These are phyloP conservation scores for Condylostylus longicornis DNA, from an alignment of 1,140 invertebrate genomes.

Conservation along the genomic window DNA sequence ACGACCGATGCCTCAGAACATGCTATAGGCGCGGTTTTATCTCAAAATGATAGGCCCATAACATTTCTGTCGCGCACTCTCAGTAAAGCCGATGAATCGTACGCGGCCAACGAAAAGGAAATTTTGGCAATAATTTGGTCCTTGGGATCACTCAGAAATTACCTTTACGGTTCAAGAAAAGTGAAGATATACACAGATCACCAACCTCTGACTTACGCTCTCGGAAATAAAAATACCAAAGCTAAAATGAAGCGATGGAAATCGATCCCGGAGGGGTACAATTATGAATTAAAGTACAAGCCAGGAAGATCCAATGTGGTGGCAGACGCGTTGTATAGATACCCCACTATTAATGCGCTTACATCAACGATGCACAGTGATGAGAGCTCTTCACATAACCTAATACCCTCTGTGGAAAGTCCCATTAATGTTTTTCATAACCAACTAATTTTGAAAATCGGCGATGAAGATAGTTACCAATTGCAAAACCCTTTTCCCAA, in stretches of 20 bases:
- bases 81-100: constrained; percentile 21
- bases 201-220: constrained; percentile 28
- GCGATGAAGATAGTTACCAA: neutral
- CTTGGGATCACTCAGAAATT: constrained; percentile 24
- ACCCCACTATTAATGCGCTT: neutral
- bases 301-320: constrained; percentile 12
- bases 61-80: constrained; percentile 16
- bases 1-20: constrained; percentile 17
- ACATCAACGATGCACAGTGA: constrained; percentile 3
- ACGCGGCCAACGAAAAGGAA: constrained; percentile 16
- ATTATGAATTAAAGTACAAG: constrained; percentile 23
- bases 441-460: constrained; percentile 2
- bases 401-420: constrained; percentile 2
- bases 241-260: constrained; percentile 28
- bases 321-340: constrained; percentile 7
- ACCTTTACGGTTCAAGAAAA: constrained; percentile 14
- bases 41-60: constrained; percentile 15
- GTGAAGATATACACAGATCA: constrained; percentile 20
- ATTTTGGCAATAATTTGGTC: constrained; percentile 22
- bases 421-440: constrained; percentile 6
- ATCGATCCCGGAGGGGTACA: constrained; percentile 17
- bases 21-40: constrained; percentile 22
- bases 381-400: constrained; percentile 1
- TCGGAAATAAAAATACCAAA: constrained; percentile 22
- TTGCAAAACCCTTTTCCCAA: neutral